Conservation (phyloP, 2,888 invertebrate species). For the Chrysotoxum bicinctum region DNA sequence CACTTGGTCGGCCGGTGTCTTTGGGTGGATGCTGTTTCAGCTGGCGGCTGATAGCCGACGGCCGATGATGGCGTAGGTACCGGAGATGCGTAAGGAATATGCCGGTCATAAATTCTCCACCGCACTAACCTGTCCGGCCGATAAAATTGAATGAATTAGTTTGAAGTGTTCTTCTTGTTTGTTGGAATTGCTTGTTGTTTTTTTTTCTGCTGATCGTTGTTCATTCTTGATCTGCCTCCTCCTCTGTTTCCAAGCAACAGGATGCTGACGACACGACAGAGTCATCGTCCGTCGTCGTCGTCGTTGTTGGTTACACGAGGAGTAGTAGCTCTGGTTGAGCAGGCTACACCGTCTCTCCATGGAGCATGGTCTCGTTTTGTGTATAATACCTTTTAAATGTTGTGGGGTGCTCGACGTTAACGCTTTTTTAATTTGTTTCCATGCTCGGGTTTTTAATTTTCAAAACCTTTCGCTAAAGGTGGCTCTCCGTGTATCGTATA, state of each 20-base stretch:
- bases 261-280: conserved; percentile 28
- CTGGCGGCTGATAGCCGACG: background rate
- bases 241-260: conserved; percentile 23
- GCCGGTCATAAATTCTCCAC: conserved; percentile 55
- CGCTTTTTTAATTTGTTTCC: conserved; percentile 61
- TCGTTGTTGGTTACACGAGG: background rate
- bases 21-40: conserved; percentile 14
- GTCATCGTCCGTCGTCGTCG: background rate
- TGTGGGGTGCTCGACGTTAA: conserved; percentile 44
- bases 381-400: conserved; percentile 1
- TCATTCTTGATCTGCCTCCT: conserved; percentile 20
- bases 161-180: conserved; percentile 51
- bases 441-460: conserved; percentile 60
- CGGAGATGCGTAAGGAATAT: conserved; percentile 58
- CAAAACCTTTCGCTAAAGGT: conserved; percentile 57
- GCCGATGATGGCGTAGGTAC: conserved; percentile 14
- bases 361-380: background rate
- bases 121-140: conserved; percentile 66
- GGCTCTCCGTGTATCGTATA: background rate
- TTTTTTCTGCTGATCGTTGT: background rate
- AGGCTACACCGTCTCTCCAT: background rate
- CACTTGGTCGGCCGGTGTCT: conserved; percentile 28
- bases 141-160: conserved; percentile 71
- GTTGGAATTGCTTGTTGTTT: conserved; percentile 3
- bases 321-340: background rate